These are phyloP conservation scores for Chaetodon trifascialis DNA, from an alignment of 2,113 vertebrate genomes.

Conservation along the genomic window DNA sequence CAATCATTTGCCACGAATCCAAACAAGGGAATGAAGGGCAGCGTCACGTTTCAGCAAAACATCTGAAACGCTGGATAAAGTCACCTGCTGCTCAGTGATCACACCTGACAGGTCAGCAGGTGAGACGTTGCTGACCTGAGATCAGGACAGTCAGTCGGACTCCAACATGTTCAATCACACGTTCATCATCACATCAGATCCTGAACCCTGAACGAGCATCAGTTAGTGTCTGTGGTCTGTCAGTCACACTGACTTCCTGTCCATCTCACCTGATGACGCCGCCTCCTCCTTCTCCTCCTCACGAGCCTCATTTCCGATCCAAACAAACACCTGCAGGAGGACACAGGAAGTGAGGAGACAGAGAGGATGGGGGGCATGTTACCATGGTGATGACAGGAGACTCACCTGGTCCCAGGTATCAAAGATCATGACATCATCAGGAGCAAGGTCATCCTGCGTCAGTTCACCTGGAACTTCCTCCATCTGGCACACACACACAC, in stretches of 20 bases:
- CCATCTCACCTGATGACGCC: conserved; percentile 84
- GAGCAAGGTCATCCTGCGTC: conserved; percentile 91
- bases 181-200: too few species aligned
- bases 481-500: too few species aligned
- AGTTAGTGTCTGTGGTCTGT: too few species aligned
- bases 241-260: neutral
- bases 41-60: too few species aligned
- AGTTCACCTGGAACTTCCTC: conserved; percentile 94
- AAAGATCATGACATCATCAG: conserved; percentile 94
- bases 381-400: neutral
- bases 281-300: conserved; percentile 90
- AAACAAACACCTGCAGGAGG: conserved; percentile 88
- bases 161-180: too few species aligned
- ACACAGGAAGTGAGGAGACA: conserved; percentile 10
- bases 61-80: too few species aligned
- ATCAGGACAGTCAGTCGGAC: too few species aligned
- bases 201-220: too few species aligned
- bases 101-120: too few species aligned
- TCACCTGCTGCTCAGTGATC: neutral
- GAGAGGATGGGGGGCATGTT: neutral
- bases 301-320: conserved; percentile 91
- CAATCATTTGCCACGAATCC: too few species aligned
- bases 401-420: conserved; percentile 93
- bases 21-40: too few species aligned
- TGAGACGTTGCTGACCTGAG: too few species aligned